Evolutionary conservation across 2,888 invertebrate species (phyloP), one percentile per base, ranked within the genome.

Genomic region (Aphidius colemani): DNA sequence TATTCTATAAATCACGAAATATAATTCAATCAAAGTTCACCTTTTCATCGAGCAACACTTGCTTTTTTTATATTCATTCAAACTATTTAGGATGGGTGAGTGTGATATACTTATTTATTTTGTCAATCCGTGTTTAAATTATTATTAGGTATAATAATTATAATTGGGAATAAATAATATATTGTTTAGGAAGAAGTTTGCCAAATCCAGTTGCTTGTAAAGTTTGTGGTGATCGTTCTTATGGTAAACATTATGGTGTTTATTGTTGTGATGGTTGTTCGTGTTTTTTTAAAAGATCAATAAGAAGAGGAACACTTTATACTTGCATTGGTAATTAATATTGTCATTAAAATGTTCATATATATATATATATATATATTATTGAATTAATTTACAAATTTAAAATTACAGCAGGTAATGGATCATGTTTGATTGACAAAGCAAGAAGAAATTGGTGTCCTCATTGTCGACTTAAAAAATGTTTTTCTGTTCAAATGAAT

Each of bases 181-280:
- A 10, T 64, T 7, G 10, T 53, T 61, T 67, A 85, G 88, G 88
- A 53, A 83, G 88, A 72, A 88, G 88, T 8, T 78, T 90, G 64
- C 88, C 89, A 1, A 85, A 86, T 39, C 88, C 89, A 5, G 89
- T 89, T 6, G 81, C 87, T 1, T 94, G 94, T 75, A 86, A 88
- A 75, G 93, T 94, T 43, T 94, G 94, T 73, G 92, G 92, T 1
- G 93, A 93, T 82, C 88, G 90, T 74, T 91, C 91, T 30, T 93
- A 90, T 73, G 94, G 94, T 1, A 92, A 93, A 79, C 93, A 94
- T 77, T 94, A 93, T 75, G 93, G 94, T 0, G 90, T 92, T 10
- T 89, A 88, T 78, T 92, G 92, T 75, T 95, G 94, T 80, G 94
- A 95, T 76, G 94, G 94, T 0, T 95, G 94, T 78, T 92, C 93